These are phyloP conservation scores for Drosophila acutilabella DNA, from an alignment of 2,888 invertebrate genomes.

Conservation along the genomic window DNA sequence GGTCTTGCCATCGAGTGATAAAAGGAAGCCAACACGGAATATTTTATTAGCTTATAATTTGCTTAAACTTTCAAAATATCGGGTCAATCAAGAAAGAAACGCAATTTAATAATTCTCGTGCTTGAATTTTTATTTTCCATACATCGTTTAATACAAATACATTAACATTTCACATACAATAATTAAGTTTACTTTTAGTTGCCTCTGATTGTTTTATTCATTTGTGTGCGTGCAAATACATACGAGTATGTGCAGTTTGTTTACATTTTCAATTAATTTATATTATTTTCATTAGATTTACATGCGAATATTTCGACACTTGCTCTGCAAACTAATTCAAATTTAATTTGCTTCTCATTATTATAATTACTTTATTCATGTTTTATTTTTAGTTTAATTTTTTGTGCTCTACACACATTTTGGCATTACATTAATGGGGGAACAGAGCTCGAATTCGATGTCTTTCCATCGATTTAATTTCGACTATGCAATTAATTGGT, in stretches of 20 bases:
- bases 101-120: not conserved
- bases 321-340: constrained; percentile 26
- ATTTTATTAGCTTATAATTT: constrained; percentile 9
- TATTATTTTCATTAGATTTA: constrained; percentile 33
- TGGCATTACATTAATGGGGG: constrained; percentile 51
- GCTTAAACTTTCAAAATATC: not conserved
- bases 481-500: constrained; percentile 36
- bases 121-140: constrained; percentile 59
- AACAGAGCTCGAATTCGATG: constrained; percentile 33
- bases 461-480: not conserved
- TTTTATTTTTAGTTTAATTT: constrained; percentile 11
- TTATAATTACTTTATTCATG: not conserved
- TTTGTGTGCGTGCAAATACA: constrained; percentile 56
- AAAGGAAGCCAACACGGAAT: constrained; percentile 22
- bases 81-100: not conserved
- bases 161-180: constrained; percentile 79
- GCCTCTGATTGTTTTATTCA: constrained; percentile 70
- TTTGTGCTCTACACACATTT: constrained; percentile 47
- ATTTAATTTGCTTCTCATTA: constrained; percentile 35
- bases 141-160: constrained; percentile 77
- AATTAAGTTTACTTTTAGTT: constrained; percentile 71
- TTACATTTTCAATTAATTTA: not conserved
- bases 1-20: constrained; percentile 24
- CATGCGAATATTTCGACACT: constrained; percentile 23
- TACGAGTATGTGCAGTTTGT: constrained; percentile 42